Conservation (phyloP, 1,140 invertebrate genomes). For the Drosophila bocqueti region DNA sequence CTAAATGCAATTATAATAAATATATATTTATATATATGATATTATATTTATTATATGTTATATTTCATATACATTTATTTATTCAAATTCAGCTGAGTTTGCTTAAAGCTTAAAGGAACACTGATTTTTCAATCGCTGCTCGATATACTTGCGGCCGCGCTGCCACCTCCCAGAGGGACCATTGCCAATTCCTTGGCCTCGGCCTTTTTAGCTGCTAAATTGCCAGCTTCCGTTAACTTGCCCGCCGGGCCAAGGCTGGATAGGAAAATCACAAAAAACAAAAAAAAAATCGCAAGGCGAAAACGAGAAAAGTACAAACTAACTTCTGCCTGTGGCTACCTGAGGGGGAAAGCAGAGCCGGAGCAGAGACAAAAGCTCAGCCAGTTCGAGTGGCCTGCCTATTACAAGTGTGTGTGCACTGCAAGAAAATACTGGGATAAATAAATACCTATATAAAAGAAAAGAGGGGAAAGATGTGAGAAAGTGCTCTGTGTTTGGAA, state of each 20-base stretch:
- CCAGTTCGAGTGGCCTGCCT: conserved; percentile 62
- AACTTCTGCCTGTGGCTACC: conserved; percentile 66
- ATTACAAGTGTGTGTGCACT: conserved; percentile 51
- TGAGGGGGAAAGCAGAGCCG: conserved; percentile 45
- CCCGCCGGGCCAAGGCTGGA: conserved; percentile 47
- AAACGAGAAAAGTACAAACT: conserved; percentile 35
- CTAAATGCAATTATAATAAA: neutral
- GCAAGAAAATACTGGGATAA: neutral
- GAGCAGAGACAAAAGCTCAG: conserved; percentile 62
- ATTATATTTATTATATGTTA: neutral
- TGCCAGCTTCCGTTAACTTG: conserved; percentile 80
- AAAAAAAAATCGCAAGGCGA: conserved; percentile 11
- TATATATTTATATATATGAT: neutral
- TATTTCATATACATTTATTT: neutral
- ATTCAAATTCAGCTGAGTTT: conserved; percentile 2
- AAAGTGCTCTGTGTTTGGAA: neutral
- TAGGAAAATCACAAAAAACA: neutral
- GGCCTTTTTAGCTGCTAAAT: conserved; percentile 82
- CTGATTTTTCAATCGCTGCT: conserved; percentile 55
- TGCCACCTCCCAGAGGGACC: conserved; percentile 35
- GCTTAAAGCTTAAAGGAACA: conserved; percentile 6
- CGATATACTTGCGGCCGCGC: conserved; percentile 22
- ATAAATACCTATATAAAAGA: neutral
- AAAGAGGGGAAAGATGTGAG: neutral
- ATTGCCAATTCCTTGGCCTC: conserved; percentile 51